A percentile compares a stretch with the other conserved stretches of the same genome.
Evolutionary conservation across 2,888 invertebrate genomes (phyloP).

Genomic region (Odontocerum albicorne): DNA sequence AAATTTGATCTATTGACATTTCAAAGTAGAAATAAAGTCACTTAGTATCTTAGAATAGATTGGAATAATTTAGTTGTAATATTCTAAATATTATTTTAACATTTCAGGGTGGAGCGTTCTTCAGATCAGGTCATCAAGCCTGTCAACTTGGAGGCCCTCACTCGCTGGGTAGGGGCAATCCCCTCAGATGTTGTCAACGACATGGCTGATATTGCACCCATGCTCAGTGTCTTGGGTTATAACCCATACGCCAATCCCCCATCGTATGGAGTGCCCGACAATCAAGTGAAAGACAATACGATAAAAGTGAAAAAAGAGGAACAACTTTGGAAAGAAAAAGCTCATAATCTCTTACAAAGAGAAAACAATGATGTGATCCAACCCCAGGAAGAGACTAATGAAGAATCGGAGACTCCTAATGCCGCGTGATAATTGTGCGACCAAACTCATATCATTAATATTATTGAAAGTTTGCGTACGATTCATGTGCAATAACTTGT

Average conservation of each 20-base stretch:
- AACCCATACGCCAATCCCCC: constrained; percentile 97
- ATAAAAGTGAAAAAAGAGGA: constrained; percentile 46
- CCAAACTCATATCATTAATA: constrained; percentile 22
- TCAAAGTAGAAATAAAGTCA: too few species aligned
- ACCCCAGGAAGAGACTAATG: constrained; percentile 23
- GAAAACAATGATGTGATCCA: constrained; percentile 12
- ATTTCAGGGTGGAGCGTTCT: constrained; percentile 88
- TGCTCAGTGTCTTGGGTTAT: constrained; percentile 90
- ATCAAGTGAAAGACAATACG: constrained; percentile 70
- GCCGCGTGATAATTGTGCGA: constrained; percentile 32
- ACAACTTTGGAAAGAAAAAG: constrained; percentile 38
- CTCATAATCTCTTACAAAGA: constrained; percentile 29
- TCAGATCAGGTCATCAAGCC: constrained; percentile 99
- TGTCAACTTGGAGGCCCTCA: constrained; percentile 93
- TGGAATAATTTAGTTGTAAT: too few species aligned
- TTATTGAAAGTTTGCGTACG: not conserved
- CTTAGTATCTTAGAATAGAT: too few species aligned
- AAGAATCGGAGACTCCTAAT: constrained; percentile 34
- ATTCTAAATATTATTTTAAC: too few species aligned
- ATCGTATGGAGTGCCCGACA: constrained; percentile 85
- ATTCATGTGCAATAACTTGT: constrained; percentile 3
- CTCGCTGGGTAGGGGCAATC: constrained; percentile 88
- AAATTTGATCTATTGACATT: too few species aligned
- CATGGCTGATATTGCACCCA: constrained; percentile 92
- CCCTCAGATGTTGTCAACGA: constrained; percentile 90